Conservation (phyloP, 64 coral and sea anemone genomes). For the Catalaphyllia jardinei region DNA sequence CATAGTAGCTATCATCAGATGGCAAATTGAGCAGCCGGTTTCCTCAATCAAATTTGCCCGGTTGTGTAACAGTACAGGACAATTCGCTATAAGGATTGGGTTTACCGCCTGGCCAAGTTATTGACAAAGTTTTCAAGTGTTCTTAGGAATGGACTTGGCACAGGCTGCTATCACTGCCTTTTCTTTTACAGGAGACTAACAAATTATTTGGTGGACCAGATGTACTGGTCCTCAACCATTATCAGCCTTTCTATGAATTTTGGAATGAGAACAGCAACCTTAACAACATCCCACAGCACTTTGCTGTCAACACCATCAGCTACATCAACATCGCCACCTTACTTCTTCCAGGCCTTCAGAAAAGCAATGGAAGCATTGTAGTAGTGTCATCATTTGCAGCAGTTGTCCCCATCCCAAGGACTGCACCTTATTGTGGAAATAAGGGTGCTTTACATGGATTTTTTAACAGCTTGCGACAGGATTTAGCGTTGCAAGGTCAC, state of each 20-base stretch:
- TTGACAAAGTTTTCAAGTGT: too few species aligned
- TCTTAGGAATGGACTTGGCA: too few species aligned
- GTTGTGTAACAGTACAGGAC: too few species aligned
- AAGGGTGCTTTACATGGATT: slow-evolving; percentile 89
- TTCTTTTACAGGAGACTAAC: slow-evolving; percentile 10
- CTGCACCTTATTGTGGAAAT: slow-evolving; percentile 52
- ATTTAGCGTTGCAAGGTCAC: slow-evolving; percentile 59
- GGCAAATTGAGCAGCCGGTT: too few species aligned
- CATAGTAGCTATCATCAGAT: too few species aligned
- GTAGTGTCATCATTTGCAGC: slow-evolving; percentile 63
- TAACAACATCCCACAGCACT: slow-evolving; percentile 51
- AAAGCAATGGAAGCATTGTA: slow-evolving; percentile 62
- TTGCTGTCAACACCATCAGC: slow-evolving; percentile 78
- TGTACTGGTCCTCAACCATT: slow-evolving; percentile 61
- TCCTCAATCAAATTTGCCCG: too few species aligned
- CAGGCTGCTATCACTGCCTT: background rate
- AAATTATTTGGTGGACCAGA: slow-evolving; percentile 36
- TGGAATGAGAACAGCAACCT: slow-evolving; percentile 67
- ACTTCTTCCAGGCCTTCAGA: slow-evolving; percentile 58
- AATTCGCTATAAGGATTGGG: too few species aligned
- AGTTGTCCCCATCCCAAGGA: slow-evolving; percentile 28
- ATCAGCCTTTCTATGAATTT: slow-evolving; percentile 7
- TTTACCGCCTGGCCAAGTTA: too few species aligned
- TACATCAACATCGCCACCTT: slow-evolving; percentile 86
- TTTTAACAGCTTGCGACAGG: slow-evolving; percentile 68